Base-by-base conservation (phyloP, 2,797 vertebrate genomes). In the Diplodus puntazzo region DNA sequence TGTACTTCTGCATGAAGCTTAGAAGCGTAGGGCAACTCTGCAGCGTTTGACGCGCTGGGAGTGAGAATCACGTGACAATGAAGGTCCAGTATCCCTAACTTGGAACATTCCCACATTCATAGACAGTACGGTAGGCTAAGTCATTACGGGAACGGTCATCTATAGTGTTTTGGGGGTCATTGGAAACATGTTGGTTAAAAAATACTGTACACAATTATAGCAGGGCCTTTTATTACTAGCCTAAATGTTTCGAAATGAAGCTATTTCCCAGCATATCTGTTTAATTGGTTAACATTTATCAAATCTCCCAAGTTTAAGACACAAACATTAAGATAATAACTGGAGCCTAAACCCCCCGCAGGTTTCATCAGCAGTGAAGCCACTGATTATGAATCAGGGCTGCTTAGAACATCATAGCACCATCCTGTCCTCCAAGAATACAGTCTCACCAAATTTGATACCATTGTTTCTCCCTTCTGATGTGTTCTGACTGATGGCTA, bases 261-360 rank as follows among this genome's bases (percentile, higher is more conserved):
- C 20, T 57, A 20, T 86, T 76, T 81, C 63, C 61, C 50, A 23
- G 42, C 55, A 53, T 20, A 62, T 55, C 80, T 80, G 48, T 61
- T 81, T 64, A 76, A 81, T 87, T 76, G 77, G 53, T 74, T 20
- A 17, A 66, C 49, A 72, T 74, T 85, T 66, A 82, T 77, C 64
- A 71, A 48, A 86, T 88, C 87, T 68, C 12, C 43, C 5, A 0
- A 43, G 6, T 55, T 83, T 81, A 48, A 43, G 25, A 75, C 60
- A 74, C 66, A 69, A 68, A 68, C 55, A 80, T 73, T 76, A 60
- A 52, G 39, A 18, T 68, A 82, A 82, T 80, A 78, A 73, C 50
- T 46, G 55, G 64, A 87, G 58, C 76, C 9, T 11, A 18, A 52
- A 66, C 61, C 74, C 63, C 84, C 70, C 23, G 74, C 77, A 79